Conservation (phyloP, 1,140 invertebrate species). For the Drosophila nikananu region DNA sequence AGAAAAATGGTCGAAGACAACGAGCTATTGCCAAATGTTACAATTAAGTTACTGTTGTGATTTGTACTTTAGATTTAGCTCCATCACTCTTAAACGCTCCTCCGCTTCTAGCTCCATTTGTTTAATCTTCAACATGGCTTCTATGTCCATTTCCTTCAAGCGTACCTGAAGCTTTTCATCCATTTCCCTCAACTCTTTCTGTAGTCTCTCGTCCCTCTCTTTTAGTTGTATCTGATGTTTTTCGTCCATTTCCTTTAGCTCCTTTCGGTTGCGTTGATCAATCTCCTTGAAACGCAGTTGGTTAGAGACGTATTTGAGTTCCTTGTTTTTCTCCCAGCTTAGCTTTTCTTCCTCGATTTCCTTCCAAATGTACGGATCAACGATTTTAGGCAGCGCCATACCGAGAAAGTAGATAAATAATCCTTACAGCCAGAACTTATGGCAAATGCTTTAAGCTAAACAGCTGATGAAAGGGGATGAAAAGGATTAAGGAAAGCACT, state of each 20-base stretch:
- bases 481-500: not conserved
- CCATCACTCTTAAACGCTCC: conserved; percentile 1
- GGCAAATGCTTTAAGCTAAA: not conserved
- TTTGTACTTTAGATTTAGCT: conserved; percentile 4
- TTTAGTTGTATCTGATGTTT: not conserved
- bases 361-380: conserved; percentile 11
- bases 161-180: conserved; percentile 4
- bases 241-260: conserved; percentile 4
- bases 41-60: not conserved
- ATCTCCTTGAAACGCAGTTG: conserved; percentile 7
- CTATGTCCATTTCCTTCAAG: conserved; percentile 12
- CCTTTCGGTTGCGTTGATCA: conserved; percentile 10
- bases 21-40: not conserved
- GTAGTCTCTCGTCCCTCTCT: not conserved
- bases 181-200: conserved; percentile 2
- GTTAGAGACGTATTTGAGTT: not conserved
- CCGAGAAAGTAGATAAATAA: too few relatives aligned
- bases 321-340: conserved; percentile 2
- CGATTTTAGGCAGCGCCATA: not conserved
- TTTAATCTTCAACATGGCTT: conserved; percentile 6
- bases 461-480: conserved; percentile 3
- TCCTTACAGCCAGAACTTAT: not conserved
- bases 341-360: conserved; percentile 8
- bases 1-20: too few relatives aligned
- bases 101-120: conserved; percentile 19